Conservation (phyloP, 2,113 vertebrate species). For the Tonatia bakeri region DNA sequence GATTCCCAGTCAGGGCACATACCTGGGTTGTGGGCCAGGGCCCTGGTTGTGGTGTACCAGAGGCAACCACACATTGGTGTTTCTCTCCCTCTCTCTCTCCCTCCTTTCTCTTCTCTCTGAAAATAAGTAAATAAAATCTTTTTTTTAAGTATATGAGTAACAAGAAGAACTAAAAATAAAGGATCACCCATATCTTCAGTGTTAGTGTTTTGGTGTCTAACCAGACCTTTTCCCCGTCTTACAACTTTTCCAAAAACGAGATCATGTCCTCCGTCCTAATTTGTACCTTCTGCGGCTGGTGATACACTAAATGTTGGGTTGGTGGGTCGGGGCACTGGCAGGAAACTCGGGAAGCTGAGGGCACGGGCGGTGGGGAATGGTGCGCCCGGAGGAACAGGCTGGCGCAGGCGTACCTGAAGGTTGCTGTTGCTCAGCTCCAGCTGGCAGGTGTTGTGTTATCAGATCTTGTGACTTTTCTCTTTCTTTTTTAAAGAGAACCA, state of each 20-base stretch:
- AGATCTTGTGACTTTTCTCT: neutral
- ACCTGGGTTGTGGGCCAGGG: no score
- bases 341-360: neutral
- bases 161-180: neutral
- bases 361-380: neutral
- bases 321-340: neutral
- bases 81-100: no score
- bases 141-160: neutral
- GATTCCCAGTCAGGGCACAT: no score
- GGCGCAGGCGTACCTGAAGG: neutral
- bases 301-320: neutral
- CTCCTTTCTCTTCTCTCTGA: no score
- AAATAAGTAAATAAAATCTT: no score
- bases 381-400: neutral
- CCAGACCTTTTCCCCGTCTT: neutral
- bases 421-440: neutral
- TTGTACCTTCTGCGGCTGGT: neutral
- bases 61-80: no score
- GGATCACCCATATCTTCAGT: neutral
- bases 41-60: no score
- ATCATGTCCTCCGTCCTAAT: neutral
- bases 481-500: neutral
- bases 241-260: neutral
- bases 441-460: neutral
- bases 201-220: neutral